phyloP scores from a whole-genome alignment of 1,140 invertebrate species.

The Diabrotica virgifera region DNA sequence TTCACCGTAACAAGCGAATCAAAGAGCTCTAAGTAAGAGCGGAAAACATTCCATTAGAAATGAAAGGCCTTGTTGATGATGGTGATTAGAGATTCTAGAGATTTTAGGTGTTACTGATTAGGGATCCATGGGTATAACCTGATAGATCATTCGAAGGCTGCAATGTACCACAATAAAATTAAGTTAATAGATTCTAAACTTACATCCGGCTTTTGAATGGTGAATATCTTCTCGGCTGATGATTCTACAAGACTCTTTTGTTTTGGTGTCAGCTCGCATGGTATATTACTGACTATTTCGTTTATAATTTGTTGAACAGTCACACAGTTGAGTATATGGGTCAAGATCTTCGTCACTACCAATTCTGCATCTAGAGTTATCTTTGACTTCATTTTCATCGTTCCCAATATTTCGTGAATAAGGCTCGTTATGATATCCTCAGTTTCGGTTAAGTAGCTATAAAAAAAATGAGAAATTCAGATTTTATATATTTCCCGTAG shows the following conservation, averaged over 20 bases:
- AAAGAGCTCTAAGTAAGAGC: too few species aligned
- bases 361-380: conserved; percentile 9
- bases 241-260: conserved; percentile 28
- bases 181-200: background rate
- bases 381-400: conserved; percentile 26
- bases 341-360: conserved; percentile 28
- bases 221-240: conserved; percentile 24
- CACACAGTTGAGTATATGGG: conserved; percentile 23
- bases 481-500: too few species aligned
- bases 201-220: conserved; percentile 24
- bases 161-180: too few species aligned
- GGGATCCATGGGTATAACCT: background rate
- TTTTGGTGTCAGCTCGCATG: conserved; percentile 31
- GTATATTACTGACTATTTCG: conserved; percentile 31
- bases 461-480: conserved; percentile 16
- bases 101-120: too few species aligned
- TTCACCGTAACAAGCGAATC: too few species aligned
- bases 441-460: conserved; percentile 27
- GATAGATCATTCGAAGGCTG: too few species aligned
- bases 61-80: too few species aligned
- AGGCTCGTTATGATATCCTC: conserved; percentile 34
- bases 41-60: too few species aligned
- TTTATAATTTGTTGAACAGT: conserved; percentile 32
- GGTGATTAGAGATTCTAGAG: too few species aligned
- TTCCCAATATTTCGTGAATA: conserved; percentile 29